Evolutionary conservation across 2,113 vertebrate genomes (phyloP).

Genomic region (Arenaria interpres): DNA sequence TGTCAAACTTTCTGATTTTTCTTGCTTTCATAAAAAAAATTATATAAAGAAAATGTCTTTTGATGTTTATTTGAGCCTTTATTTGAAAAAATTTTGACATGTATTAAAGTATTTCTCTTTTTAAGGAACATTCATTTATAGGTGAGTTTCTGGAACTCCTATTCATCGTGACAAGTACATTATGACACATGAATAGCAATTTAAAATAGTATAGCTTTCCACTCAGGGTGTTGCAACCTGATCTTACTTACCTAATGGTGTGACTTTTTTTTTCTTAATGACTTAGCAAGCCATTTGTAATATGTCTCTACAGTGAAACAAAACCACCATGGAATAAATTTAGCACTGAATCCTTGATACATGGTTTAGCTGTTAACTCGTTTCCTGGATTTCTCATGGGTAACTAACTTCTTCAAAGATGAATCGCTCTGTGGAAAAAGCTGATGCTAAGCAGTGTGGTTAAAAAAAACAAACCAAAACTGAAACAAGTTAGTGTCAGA

Average conservation of each 20-base stretch:
- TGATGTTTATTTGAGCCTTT: not conserved
- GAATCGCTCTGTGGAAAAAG: not conserved
- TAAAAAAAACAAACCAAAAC: not conserved
- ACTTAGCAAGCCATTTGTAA: not conserved
- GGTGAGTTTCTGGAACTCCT: not conserved
- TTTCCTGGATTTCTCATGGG: not conserved
- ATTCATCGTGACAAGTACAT: not conserved
- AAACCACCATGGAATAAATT: not conserved
- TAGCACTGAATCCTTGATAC: not conserved
- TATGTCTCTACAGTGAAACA: not conserved
- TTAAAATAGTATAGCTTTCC: not conserved
- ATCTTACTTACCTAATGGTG: not conserved
- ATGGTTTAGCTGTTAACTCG: not conserved
- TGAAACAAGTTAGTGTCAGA: not conserved
- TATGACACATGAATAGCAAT: not conserved
- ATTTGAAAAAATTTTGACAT: not conserved
- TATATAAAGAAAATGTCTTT: not conserved
- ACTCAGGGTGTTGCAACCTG: not conserved
- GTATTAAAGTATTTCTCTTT: not conserved
- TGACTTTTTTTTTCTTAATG: not conserved
- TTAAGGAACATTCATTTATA: not conserved
- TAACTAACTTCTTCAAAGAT: not conserved
- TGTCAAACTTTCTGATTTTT: not conserved
- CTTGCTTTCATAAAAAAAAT: not conserved
- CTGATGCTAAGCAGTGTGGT: not conserved